Base-by-base conservation (phyloP, 2,888 invertebrate genomes). In the Lagria hirta region DNA sequence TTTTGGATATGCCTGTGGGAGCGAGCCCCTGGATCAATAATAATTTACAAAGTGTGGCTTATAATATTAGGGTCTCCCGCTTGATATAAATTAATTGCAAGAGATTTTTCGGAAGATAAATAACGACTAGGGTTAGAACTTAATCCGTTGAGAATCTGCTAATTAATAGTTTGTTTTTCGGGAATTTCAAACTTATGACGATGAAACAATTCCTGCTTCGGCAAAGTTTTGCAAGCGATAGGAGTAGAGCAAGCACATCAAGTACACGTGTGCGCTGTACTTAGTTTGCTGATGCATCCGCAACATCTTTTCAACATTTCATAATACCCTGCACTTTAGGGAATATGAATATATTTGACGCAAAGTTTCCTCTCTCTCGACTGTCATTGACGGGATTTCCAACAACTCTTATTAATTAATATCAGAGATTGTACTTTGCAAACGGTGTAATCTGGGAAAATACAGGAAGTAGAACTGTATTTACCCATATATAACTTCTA, bases 111-210 rank as follows among this genome's bases (percentile, higher is more conserved):
- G 15, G 16, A 22, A 21, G 30, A 20, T 18, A 20, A 30, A 32
- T 15, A 21, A 32, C 32, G 32, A 6, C 32, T n/a, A n/a, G n/a
- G n/a, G 21, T 18, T 15, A 26, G 14, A 11, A 18, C 13, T 10
- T 27, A 16, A 17, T 27, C 23, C 8, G 10, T 11, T 10, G 16
- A 18, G 18, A 8, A 27, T 12, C 21, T 26, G 11, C 15, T 14
- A 37, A 37, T 37, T 37, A 37, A 27, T 37, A 37, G 37, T 16
- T 37, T 37, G 37, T 37, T 28, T 37, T 37, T 21, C n/a, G 37
- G n/a, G 28, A 27, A 37, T 27, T 37, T 18, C 6, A n/a, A 12
- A 35, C 8, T 35, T 35, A n/a, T n/a, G n/a, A n/a, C n/a, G n/a
- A n/a, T 12, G 4, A 2, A 35, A 35, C 27, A 26, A 36, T 27